These are phyloP conservation scores for Chirona hameri DNA, from an alignment of 2,888 invertebrate species.

Conservation along the genomic window DNA sequence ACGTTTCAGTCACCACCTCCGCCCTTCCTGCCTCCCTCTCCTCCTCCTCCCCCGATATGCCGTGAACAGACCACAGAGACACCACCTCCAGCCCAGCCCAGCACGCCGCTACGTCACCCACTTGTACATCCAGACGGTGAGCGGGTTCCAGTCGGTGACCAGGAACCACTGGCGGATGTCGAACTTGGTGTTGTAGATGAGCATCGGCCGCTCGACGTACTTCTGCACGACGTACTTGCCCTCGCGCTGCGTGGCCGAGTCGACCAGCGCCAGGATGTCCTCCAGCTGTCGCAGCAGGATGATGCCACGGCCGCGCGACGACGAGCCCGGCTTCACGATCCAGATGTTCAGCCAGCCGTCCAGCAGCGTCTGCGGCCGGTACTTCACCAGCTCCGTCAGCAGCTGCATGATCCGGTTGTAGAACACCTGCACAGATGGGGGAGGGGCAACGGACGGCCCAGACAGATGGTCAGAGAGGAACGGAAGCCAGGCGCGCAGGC, in stretches of 20 bases:
- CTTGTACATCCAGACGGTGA: slow-evolving; percentile 91
- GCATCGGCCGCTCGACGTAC: slow-evolving; percentile 85
- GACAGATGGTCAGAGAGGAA: too few relatives aligned
- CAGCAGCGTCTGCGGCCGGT: slow-evolving; percentile 76
- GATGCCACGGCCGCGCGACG: slow-evolving; percentile 87
- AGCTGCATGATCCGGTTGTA: slow-evolving; percentile 58
- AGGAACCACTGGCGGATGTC: slow-evolving; percentile 95
- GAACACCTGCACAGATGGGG: slow-evolving; percentile 46
- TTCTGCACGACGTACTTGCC: slow-evolving; percentile 81
- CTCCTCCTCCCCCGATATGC: too few relatives aligned
- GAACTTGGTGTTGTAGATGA: slow-evolving; percentile 87
- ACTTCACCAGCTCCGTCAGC: slow-evolving; percentile 62
- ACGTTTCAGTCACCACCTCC: too few relatives aligned
- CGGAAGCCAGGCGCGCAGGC: too few relatives aligned
- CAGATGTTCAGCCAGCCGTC: slow-evolving; percentile 87
- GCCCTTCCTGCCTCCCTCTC: too few relatives aligned
- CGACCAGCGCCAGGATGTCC: slow-evolving; percentile 63
- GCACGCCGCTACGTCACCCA: slow-evolving; percentile 45
- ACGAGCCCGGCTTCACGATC: slow-evolving; percentile 93
- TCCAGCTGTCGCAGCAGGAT: slow-evolving; percentile 78
- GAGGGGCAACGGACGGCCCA: too few relatives aligned
- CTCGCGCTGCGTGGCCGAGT: slow-evolving; percentile 43
- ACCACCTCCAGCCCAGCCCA: too few relatives aligned
- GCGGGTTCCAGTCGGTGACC: slow-evolving; percentile 82
- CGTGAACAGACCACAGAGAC: too few relatives aligned